Conservation (phyloP, 2,888 invertebrate genomes). For the Stenichneumon culpator region DNA sequence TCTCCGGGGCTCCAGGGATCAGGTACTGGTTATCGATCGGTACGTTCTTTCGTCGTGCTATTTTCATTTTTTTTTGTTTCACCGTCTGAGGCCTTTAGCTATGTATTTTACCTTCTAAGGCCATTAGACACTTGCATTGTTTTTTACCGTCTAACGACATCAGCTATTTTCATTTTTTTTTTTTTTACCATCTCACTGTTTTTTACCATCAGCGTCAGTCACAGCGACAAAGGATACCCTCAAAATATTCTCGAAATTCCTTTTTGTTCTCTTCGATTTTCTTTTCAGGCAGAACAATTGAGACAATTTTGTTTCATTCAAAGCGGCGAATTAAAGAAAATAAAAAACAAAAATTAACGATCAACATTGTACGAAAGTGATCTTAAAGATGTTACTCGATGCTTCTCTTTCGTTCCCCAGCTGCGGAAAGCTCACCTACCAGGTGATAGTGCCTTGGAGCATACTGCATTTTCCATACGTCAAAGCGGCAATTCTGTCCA, state of each 20-base stretch:
- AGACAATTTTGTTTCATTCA: no score
- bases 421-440: constrained; percentile 82
- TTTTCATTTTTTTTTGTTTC: not conserved
- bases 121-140: not conserved
- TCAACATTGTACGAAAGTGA: not conserved
- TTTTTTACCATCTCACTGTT: no score
- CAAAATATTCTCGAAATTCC: no score
- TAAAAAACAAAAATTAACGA: not conserved
- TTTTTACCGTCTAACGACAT: not conserved
- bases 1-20: constrained; percentile 77
- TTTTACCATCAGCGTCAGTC: no score
- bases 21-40: constrained; percentile 79
- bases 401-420: constrained; percentile 67
- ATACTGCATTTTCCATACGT: constrained; percentile 83
- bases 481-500: constrained; percentile 83
- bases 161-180: not conserved
- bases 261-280: not conserved
- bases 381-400: not conserved
- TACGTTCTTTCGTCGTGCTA: constrained; percentile 56
- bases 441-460: constrained; percentile 84
- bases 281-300: no score
- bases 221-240: no score
- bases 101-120: no score
- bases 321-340: not conserved
- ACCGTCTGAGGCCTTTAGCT: no score